Evolutionary conservation across 2,888 invertebrate species (phyloP).

Genomic region (Ichneumoninae sp.): DNA sequence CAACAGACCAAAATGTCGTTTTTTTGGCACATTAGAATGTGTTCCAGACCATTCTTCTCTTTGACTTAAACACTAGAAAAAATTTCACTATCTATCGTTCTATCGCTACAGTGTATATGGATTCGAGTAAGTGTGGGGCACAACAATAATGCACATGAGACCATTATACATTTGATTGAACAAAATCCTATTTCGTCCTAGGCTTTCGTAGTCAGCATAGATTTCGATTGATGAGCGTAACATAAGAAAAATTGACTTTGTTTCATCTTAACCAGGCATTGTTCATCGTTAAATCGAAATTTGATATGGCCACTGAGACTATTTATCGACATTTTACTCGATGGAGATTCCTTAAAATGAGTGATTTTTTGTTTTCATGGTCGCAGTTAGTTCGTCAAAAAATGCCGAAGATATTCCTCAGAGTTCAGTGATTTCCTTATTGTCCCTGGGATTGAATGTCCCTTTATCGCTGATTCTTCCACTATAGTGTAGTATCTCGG

Average conservation of each 20-base stretch:
- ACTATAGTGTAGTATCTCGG: neutral
- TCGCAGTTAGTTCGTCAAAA: conserved; percentile 53
- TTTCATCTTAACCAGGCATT: conserved; percentile 51
- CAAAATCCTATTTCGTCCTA: conserved; percentile 11
- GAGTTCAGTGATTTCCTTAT: conserved; percentile 50
- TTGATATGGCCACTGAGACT: conserved; percentile 2
- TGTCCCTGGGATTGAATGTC: conserved; percentile 53
- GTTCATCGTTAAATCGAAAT: conserved; percentile 43
- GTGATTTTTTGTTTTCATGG: conserved; percentile 16
- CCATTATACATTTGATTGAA: conserved; percentile 18
- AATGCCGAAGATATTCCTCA: conserved; percentile 55
- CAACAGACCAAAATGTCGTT: conserved; percentile 73
- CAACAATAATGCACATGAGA: conserved; percentile 60
- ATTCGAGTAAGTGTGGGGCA: conserved; percentile 45
- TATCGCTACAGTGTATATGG: conserved; percentile 47
- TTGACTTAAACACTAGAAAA: conserved; percentile 67
- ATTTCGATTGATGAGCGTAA: conserved; percentile 36
- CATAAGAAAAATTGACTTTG: conserved; percentile 62
- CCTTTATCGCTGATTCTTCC: conserved; percentile 1
- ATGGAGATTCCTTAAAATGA: conserved; percentile 38
- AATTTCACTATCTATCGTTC: conserved; percentile 44
- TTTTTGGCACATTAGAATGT: conserved; percentile 81
- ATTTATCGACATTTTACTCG: neutral
- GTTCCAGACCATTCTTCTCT: conserved; percentile 84
- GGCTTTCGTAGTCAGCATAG: conserved; percentile 1